Evolutionary conservation across 2,797 vertebrate species (phyloP), one percentile per base, ranked within the genome.

Genomic region (Bradypus variegatus): DNA sequence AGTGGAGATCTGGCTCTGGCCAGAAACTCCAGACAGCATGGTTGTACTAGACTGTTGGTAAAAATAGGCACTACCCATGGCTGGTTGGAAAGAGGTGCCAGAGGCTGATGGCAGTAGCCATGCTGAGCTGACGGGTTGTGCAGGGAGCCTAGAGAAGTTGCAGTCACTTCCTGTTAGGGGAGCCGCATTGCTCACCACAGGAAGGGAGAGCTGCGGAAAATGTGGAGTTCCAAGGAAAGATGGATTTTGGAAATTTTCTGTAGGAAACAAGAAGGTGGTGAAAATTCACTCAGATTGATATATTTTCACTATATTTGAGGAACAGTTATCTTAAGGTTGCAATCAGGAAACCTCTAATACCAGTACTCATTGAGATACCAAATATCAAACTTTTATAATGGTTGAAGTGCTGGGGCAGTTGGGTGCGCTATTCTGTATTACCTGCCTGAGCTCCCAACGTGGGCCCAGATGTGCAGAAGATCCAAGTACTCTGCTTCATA

Each of bases 221-320:
- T 76, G 60, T 53, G 79, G 8, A 53, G 64, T 73, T 80, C 79
- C 88, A 21, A 65, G 38, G 31, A 64, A 15, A 67, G 88, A 12
- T 31, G 65, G 5, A 55, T 50, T 79, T 81, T 85, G 88, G 77
- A 82, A 80, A 85, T 92, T 81, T 67, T 94, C 95, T 96, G 76
- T 73, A 85, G 27, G 64, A 75, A 88, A 88, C 14, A 93, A 94
- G 76, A 96, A 14, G 4, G 7, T n/a, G 29, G 41, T 72, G 38
- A 45, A 62, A 89, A 69, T 36, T 58, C 38, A 14, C 1, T 82
- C 11, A 85, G 73, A 13, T 1, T 36, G 76, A 73, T 18, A 48
- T 45, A 73, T 15, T 89, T 6, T 48, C 48, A 58, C 21, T n/a
- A 2, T 60, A 8, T 53, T 41, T 55, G 48, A 87, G 41, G 11